Evolutionary conservation across 2,797 vertebrate species (phyloP), one percentile per base, ranked within the genome.

Genomic region (Rallus crepitans): DNA sequence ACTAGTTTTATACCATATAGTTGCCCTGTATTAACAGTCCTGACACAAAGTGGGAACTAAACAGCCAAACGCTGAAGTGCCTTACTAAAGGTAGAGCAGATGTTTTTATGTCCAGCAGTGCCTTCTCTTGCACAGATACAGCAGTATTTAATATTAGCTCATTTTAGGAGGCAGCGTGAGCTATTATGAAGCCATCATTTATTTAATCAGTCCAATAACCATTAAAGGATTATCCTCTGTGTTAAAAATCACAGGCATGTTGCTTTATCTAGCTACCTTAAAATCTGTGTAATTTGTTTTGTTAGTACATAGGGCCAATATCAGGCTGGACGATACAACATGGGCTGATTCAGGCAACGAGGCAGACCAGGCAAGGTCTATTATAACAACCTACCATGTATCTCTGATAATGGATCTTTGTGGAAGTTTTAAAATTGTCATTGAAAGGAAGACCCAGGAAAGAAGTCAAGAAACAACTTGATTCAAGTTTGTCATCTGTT

Each of bases 221-320:
- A 39, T 56, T 64, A 79, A 81, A 73, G 7, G 9, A 66, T 53
- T 56, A 1, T 31, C 14, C 11, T 35, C 33, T 39, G 28, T 65
- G 5, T 31, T 65, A 70, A 53, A 1, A 57, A 6, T 37, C 0
- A 0, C 5, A 76, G 66, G 4, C 2, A 31, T 6, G 6, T 82
- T 69, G 33, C 13, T 83, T 50, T 47, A 56, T 27, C 35, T 19
- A 75, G 19, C 15, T 64, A 33, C 12, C 9, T 40, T 65, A 65
- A 79, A 79, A 61, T 15, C 57, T 61, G 11, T 53, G 8, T 31
- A 27, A n/a, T 88, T 80, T 75, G 2, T 63, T 90, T 89, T 40
- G n/a, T 45, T 71, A 57, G 14, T 45, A 47, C 7, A 6, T 10
- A 42, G 28, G 1, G n/a, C 2, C 9, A 69, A 70, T 81, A 47